These are phyloP conservation scores for Henricia sp. DNA, from an alignment of 53 echinoderm and acorn worm genomes.

Conservation along the genomic window DNA sequence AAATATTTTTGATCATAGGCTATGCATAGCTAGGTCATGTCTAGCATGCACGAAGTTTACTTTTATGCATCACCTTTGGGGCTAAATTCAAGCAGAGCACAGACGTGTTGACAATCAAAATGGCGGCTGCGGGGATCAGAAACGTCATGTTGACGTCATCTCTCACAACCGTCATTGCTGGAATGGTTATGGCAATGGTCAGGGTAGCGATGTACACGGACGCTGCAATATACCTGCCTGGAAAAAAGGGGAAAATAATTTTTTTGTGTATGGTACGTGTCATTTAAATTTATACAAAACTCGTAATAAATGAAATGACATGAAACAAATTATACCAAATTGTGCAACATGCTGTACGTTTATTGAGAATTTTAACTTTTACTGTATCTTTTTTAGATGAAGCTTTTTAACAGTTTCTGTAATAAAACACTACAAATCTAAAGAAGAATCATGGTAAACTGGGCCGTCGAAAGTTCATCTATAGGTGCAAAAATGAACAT, in stretches of 20 bases:
- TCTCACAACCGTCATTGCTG: conserved; percentile 35
- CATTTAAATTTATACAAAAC: neutral
- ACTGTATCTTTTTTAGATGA: no score
- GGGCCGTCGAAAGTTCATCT: no score
- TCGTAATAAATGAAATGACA: no score
- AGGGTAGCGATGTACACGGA: conserved; percentile 57
- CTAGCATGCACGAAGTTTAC: neutral
- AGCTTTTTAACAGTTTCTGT: no score
- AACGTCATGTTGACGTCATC: conserved; percentile 61
- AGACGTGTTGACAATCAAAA: conserved; percentile 48
- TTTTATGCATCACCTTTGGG: conserved; percentile 39
- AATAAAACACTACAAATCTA: no score
- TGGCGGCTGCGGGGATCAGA: conserved; percentile 38
- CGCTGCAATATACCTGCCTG: conserved; percentile 61
- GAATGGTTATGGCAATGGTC: conserved; percentile 46
- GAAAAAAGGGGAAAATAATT: neutral
- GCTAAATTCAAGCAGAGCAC: conserved; percentile 64
- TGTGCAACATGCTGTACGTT: no score
- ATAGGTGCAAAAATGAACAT: no score
- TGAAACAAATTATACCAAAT: no score
- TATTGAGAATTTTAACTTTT: no score
- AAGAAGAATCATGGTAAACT: no score
- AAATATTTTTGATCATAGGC: no score
- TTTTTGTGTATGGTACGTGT: neutral
- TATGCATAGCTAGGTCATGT: no score